Percentiles rank a stretch among this genome's conserved stretches.
phyloP scores from a whole-genome alignment of 2,113 vertebrate genomes.

The Hypocryptadius cinnamomeus region DNA sequence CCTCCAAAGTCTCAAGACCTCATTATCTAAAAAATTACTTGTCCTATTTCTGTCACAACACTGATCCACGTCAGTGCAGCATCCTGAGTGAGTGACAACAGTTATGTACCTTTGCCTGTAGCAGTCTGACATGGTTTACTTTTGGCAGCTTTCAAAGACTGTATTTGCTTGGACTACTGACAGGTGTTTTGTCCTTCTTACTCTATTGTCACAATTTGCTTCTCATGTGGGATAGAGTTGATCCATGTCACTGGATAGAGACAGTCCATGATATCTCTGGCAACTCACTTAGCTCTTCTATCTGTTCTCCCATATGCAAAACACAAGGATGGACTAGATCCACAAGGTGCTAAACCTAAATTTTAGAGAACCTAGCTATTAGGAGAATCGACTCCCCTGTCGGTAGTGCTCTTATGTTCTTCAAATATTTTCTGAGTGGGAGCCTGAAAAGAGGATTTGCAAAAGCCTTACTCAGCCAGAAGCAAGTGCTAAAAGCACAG shows the following conservation, averaged over 20 bases:
- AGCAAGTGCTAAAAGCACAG: background rate
- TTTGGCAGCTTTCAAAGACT: constrained; percentile 5
- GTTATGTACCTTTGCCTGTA: background rate
- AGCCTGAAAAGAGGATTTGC: background rate
- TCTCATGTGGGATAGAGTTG: background rate
- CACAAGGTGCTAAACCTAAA: background rate
- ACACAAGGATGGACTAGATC: background rate
- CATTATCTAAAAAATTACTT: background rate
- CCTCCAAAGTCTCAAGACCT: background rate
- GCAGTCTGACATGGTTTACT: background rate
- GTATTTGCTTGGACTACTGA: background rate
- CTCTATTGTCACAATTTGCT: background rate
- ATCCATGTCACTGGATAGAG: background rate
- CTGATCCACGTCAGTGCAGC: rapidly evolving
- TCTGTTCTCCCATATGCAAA: background rate
- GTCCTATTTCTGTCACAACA: background rate
- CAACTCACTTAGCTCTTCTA: background rate
- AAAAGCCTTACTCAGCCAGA: background rate
- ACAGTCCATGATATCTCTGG: background rate
- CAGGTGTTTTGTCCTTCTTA: background rate
- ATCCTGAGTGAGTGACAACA: rapidly evolving
- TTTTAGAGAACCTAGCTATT: background rate
- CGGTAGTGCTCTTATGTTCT: background rate
- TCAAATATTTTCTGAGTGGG: background rate
- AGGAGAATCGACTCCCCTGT: background rate